Base-by-base conservation (phyloP, 92 coral and sea anemone species). In the Nematostella vectensis region DNA sequence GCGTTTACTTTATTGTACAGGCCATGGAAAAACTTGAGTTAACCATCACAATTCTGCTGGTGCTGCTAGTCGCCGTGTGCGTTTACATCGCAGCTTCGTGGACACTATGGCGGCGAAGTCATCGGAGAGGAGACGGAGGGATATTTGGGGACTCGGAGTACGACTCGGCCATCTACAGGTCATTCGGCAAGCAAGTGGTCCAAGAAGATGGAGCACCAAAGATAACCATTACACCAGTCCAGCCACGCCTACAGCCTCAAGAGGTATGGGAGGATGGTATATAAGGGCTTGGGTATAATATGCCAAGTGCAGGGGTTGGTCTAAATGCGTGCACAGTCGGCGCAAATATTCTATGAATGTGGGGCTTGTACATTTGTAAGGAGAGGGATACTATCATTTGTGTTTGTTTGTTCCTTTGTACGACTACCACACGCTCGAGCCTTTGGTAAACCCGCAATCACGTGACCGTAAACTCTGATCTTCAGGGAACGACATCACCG, bases 11-110 rank as follows among this genome's bases (percentile, higher is more conserved):
- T 36, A 8, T 50, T 26, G 6, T 23, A 2, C 64, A 76, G 94
- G 53, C 17, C 29, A 85, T 85, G 94, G 84, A 85, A 49, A 63
- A 58, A 52, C 68, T 85, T 50, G 94, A 81, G 88, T 49, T 85
- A 29, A 71, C 76, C 27, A 85, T 85, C 55, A 62, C 69, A 8
- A 74, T 81, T 3, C 77, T 85, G 0, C 74, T 85, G 4, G 63
- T 85, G 26, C 54, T 78, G 31, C 81, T 85, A 27, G 77, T 85
- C 2, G 73, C 71, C 17, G 65, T 85, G 21, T 76, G 65, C 12
- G 70, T 75, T 37, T 85, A 85, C 67, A 72, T 67, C 16, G 88
- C 88, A 21, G 66, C 69, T 4, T 65, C 80, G 31, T 85, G 94
- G 94, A 85, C 94, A 3, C 31, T 76, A 6, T 76, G 83, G 65